These are phyloP conservation scores for Baccha elongata DNA, from an alignment of 2,888 invertebrate genomes.

Conservation along the genomic window DNA sequence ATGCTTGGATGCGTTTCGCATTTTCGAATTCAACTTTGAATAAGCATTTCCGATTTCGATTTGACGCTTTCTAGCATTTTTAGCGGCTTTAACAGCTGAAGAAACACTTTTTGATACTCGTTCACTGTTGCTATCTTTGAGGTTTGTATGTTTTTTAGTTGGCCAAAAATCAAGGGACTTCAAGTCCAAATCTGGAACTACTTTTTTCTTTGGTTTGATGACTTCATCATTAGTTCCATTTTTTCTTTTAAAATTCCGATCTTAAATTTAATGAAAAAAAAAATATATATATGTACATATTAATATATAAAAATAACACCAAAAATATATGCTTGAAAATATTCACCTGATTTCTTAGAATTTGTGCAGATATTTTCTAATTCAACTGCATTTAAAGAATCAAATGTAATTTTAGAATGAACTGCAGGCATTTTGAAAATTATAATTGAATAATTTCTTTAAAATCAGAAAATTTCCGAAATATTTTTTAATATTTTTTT, in stretches of 20 bases:
- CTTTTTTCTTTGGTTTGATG: slow-evolving; percentile 40
- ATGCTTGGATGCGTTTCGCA: neutral
- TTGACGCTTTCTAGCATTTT: slow-evolving; percentile 14
- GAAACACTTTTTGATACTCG: neutral
- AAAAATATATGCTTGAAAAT: neutral
- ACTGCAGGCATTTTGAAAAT: slow-evolving; percentile 54
- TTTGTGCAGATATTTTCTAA: slow-evolving; percentile 3
- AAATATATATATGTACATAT: no score
- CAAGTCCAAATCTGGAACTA: slow-evolving; percentile 35
- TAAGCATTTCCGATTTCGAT: slow-evolving; percentile 16
- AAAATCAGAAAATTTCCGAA: neutral
- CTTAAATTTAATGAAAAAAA: neutral
- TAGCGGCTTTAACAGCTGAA: neutral
- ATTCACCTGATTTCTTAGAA: neutral
- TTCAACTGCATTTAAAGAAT: slow-evolving; percentile 1
- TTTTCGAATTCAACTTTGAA: neutral
- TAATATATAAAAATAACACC: neutral
- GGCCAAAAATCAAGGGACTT: neutral
- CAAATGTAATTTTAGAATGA: slow-evolving; percentile 32
- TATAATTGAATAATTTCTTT: slow-evolving; percentile 5
- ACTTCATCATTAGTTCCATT: slow-evolving; percentile 68
- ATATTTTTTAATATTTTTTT: slow-evolving; percentile 6
- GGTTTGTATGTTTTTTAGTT: neutral
- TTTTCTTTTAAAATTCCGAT: slow-evolving; percentile 1
- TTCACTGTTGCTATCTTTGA: neutral